Evolutionary conservation across 2,797 vertebrate species (phyloP).

Genomic region (Acanthurus leucopareius): DNA sequence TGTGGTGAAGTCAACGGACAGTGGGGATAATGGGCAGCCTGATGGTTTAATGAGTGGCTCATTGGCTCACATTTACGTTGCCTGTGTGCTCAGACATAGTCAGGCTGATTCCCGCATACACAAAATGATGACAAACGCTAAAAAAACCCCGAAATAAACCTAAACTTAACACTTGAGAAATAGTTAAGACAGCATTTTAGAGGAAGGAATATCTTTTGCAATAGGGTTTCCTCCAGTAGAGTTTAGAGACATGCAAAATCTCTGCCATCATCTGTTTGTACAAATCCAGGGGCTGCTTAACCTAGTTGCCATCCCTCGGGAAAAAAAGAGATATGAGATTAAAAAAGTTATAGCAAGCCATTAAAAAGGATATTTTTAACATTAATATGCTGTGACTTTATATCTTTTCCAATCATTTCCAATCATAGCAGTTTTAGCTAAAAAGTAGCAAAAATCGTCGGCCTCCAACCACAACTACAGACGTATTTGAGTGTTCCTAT

Average conservation of each 20-base stretch:
- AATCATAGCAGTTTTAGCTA: background rate
- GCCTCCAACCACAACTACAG: background rate
- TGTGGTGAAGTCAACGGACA: conserved; percentile 65
- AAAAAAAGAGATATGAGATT: background rate
- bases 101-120: conserved; percentile 27
- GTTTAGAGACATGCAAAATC: background rate
- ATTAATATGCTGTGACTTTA: background rate
- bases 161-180: background rate
- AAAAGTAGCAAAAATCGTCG: background rate
- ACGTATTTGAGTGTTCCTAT: background rate
- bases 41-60: conserved; percentile 69
- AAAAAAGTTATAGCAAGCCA: background rate
- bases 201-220: background rate
- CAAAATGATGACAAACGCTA: background rate
- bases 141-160: background rate
- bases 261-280: background rate
- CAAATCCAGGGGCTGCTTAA: background rate
- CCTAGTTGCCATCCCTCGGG: background rate
- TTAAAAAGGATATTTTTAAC: background rate
- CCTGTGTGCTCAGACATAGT: conserved; percentile 36
- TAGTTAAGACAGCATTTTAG: background rate
- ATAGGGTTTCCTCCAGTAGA: background rate
- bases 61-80: conserved; percentile 65
- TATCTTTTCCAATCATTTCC: background rate
- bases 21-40: conserved; percentile 66